These are phyloP conservation scores for Hoplias malabaricus DNA, from an alignment of 2,113 vertebrate species.

Conservation along the genomic window DNA sequence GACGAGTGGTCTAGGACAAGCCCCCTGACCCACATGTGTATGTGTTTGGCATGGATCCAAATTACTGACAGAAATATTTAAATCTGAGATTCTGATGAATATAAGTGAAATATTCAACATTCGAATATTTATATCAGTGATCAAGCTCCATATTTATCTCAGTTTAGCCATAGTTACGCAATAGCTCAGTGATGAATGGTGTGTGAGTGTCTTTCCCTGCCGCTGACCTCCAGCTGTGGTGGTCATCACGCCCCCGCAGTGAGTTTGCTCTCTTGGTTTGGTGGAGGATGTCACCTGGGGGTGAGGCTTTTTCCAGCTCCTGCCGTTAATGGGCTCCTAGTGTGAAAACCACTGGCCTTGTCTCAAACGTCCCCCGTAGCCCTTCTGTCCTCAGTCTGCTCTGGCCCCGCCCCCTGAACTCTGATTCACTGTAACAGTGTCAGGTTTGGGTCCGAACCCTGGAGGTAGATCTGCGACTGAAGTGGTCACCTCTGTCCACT, in stretches of 20 bases:
- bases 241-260: background rate
- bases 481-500: background rate
- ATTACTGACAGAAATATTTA: too few relatives aligned
- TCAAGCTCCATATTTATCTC: too few relatives aligned
- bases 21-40: too few relatives aligned
- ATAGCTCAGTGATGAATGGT: background rate
- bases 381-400: background rate
- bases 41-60: too few relatives aligned
- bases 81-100: too few relatives aligned
- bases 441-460: constrained; percentile 10
- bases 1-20: too few relatives aligned
- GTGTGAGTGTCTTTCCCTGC: background rate
- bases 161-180: too few relatives aligned
- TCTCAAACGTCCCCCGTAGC: constrained; percentile 15
- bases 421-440: constrained; percentile 12
- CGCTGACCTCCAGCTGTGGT: background rate
- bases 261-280: background rate
- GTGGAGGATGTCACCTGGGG: background rate
- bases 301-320: constrained; percentile 15
- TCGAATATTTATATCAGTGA: too few relatives aligned
- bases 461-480: background rate
- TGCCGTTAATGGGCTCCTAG: constrained; percentile 15
- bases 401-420: background rate
- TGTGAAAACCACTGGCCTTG: constrained; percentile 34
- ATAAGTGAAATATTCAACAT: too few relatives aligned